A percentile compares a stretch with the other conserved stretches of the same genome.
These are phyloP conservation scores for Atlantisia rogersi DNA, from an alignment of 2,113 vertebrate species.

Conservation along the genomic window DNA sequence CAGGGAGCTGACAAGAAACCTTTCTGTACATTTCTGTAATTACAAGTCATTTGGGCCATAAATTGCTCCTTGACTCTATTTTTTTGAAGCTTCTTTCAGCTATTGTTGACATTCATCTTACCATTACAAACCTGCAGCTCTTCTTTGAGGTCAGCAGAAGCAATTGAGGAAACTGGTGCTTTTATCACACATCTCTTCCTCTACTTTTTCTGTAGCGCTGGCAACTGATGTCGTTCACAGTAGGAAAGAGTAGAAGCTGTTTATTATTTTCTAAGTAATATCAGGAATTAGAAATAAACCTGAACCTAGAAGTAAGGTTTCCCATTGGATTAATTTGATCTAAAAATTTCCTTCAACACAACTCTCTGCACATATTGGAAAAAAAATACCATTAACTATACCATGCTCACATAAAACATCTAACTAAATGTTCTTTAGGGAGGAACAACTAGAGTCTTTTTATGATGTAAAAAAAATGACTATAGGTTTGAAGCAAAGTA, in stretches of 20 bases:
- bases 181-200: neutral
- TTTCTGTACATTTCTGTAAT: neutral
- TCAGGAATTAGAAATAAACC: neutral
- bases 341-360: neutral
- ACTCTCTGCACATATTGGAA: neutral
- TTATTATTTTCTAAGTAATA: neutral
- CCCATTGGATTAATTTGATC: neutral
- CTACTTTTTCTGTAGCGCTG: neutral
- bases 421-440: neutral
- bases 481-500: neutral
- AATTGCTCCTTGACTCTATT: constrained; percentile 23
- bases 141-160: constrained; percentile 14
- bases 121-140: neutral
- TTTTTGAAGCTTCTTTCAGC: constrained; percentile 4
- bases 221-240: neutral
- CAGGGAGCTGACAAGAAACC: neutral
- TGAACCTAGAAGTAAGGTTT: neutral
- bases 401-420: neutral
- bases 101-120: constrained; percentile 26
- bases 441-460: neutral
- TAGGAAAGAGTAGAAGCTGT: neutral
- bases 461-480: neutral
- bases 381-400: neutral
- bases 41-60: neutral
- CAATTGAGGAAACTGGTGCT: neutral